A percentile compares a stretch with the other conserved stretches of the same genome.
Evolutionary conservation across 1,140 invertebrate species (phyloP).

Genomic region (Rhagoletis zephyria): DNA sequence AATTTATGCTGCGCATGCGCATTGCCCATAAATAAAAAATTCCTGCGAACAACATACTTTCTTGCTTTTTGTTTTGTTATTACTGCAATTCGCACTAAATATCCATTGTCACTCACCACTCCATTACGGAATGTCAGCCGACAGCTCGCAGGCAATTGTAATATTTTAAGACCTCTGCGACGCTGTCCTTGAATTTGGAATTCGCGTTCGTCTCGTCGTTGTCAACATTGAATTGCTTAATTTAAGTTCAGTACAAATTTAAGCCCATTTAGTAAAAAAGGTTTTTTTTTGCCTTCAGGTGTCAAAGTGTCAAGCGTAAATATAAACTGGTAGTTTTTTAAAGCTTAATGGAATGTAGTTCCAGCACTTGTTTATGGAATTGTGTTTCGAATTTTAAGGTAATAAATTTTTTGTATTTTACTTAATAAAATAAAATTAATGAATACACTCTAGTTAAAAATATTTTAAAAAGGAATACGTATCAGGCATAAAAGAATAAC

Average conservation of each 20-base stretch:
- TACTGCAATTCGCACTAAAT: background rate
- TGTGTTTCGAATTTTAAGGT: too few relatives aligned
- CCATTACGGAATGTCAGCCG: background rate
- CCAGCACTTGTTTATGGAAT: too few relatives aligned
- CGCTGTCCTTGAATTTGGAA: slow-evolving; percentile 31
- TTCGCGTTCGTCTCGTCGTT: slow-evolving; percentile 12
- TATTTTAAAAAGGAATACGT: too few relatives aligned
- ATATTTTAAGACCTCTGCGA: background rate
- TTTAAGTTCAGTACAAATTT: slow-evolving; percentile 27
- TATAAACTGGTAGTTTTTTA: slow-evolving; percentile 30
- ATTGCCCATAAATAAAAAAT: background rate
- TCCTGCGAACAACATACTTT: background rate
- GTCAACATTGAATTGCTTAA: slow-evolving; percentile 30
- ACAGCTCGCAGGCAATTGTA: background rate
- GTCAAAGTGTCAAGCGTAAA: slow-evolving; percentile 47
- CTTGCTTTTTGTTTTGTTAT: background rate
- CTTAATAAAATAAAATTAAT: too few relatives aligned
- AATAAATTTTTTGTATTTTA: too few relatives aligned
- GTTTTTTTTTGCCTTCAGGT: slow-evolving; percentile 23
- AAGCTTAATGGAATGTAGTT: background rate
- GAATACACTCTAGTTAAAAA: too few relatives aligned
- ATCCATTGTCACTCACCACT: background rate
- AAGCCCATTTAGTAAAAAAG: background rate
- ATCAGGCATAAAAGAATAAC: too few relatives aligned
- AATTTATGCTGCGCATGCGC: background rate